Conservation (phyloP, 2,888 invertebrate species). For the Drosophila peninsularis region DNA sequence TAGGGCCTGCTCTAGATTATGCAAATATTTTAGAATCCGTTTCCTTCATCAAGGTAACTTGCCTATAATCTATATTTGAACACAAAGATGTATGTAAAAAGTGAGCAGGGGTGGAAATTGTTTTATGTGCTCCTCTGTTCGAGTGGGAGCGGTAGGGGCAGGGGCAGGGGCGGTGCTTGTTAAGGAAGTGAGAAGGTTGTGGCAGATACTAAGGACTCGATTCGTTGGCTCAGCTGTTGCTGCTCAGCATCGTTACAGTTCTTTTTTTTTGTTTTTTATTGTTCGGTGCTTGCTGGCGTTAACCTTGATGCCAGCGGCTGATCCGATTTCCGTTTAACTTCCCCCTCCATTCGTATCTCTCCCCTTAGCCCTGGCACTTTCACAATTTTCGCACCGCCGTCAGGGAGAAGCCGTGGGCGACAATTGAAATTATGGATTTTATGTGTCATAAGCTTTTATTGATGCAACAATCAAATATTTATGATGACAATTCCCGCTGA, state of each 20-base stretch:
- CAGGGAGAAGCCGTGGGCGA: slow-evolving; percentile 55
- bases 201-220: neutral
- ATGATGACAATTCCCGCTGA: slow-evolving; percentile 79
- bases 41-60: too few relatives aligned
- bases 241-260: slow-evolving; percentile 26
- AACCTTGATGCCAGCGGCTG: slow-evolving; percentile 56
- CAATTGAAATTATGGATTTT: slow-evolving; percentile 80
- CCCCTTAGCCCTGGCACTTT: neutral
- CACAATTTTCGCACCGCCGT: neutral
- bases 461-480: slow-evolving; percentile 81
- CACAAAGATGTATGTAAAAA: neutral
- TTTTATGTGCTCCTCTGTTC: neutral
- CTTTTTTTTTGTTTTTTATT: slow-evolving; percentile 41
- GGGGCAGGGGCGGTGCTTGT: too few relatives aligned
- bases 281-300: slow-evolving; percentile 27
- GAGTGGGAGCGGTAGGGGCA: neutral
- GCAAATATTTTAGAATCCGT: neutral
- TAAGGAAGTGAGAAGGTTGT: neutral
- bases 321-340: slow-evolving; percentile 46
- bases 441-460: slow-evolving; percentile 80
- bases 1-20: neutral
- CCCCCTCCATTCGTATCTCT: neutral
- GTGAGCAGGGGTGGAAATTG: neutral
- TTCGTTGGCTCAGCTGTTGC: slow-evolving; percentile 5
- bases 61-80: neutral